Percentiles rank a stretch among this genome's conserved stretches.
Conservation (phyloP, 2,888 invertebrate genomes). For the Camponotus fellah region DNA sequence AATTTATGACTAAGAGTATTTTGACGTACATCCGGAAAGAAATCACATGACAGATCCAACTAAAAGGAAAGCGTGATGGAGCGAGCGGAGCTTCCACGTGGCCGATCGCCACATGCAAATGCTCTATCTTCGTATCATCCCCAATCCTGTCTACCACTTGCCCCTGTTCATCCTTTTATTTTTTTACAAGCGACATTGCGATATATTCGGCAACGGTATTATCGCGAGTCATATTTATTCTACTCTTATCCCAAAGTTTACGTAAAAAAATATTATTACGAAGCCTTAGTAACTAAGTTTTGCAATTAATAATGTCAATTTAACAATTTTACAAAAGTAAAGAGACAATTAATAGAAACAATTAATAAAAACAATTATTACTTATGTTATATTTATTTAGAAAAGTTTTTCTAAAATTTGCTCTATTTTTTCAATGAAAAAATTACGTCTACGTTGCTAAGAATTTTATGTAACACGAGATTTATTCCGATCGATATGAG, state of each 20-base stretch:
- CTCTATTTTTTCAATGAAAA: background rate
- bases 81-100: conserved; percentile 79
- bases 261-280: background rate
- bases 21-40: conserved; percentile 57
- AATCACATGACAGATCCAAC: conserved; percentile 67
- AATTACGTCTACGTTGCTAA: background rate
- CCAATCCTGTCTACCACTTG: conserved; percentile 61
- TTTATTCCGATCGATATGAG: background rate
- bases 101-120: conserved; percentile 85
- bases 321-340: background rate
- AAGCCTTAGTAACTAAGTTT: background rate
- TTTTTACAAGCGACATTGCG: conserved; percentile 40
- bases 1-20: conserved; percentile 13
- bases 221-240: conserved; percentile 40
- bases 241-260: background rate
- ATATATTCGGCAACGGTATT: conserved; percentile 28
- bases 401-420: background rate
- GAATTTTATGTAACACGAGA: background rate
- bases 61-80: conserved; percentile 76
- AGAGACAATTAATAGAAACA: background rate
- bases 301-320: conserved; percentile 11
- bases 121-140: conserved; percentile 75
- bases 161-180: conserved; percentile 59
- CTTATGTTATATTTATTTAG: background rate
- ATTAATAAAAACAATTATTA: background rate